Evolutionary conservation across 2,113 vertebrate genomes (phyloP), one percentile per base, ranked within the genome.

Genomic region (Gavialis gangeticus): DNA sequence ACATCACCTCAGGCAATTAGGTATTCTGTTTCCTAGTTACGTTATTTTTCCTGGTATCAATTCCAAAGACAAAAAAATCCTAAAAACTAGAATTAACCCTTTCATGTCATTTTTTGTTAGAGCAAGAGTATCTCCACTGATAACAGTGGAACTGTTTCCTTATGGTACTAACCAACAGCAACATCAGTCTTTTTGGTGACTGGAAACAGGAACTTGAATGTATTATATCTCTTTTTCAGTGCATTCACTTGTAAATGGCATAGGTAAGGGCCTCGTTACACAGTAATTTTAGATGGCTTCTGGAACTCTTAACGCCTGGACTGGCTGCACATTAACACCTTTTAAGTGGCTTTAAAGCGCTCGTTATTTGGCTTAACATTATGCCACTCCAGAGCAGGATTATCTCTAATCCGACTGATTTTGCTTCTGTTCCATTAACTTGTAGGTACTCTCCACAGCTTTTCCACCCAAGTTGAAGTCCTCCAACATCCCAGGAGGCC

Each of bases 21-120:
- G 95, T 96, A 95, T 97, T 97, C 94, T 96, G 96, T 96, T 97
- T 98, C 97, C 93, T 95, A 84, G 95, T 97, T 96, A 96, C 93
- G 82, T 97, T 96, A 93, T 88, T 97, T 95, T 94, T 94, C 92
- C 95, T 98, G 86, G 90, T 98, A 93, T 97, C 95, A 97, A 90
- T 97, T 97, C 94, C 91, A 92, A 94, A 93, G 75, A 82, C 85
- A 95, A 75, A 94, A 94, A 94, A 96, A 94, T 91, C 46, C 46
- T 46, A 46, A 46, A 46, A 46, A 46, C 92, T 97, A 93, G 95
- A 96, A 97, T 97, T 96, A 97, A 97, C 95, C 94, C 93, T 97
- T 97, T 97, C 95, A 91, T 86, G 89, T 96, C 91, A 95, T 93
- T 57, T 90, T 87, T 28, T 92, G 66, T 22, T 92, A 13, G 0